Base-by-base conservation (phyloP, 2,113 vertebrate genomes). In the Embiotoca jacksoni region DNA sequence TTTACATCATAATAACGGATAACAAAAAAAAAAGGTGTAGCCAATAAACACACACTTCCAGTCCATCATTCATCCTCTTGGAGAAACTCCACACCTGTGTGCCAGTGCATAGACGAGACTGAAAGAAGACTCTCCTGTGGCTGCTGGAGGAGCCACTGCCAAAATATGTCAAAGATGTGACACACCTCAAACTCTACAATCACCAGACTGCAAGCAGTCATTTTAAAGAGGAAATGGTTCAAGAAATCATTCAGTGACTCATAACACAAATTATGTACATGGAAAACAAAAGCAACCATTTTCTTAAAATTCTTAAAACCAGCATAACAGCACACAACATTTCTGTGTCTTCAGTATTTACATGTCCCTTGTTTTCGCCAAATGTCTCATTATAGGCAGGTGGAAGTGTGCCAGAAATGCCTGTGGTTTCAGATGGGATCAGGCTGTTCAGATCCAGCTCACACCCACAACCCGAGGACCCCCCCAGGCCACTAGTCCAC, bases 101-200 rank as follows among this genome's bases (percentile, higher is more conserved):
- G 70, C 2, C 31, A 82, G 68, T 30, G 50, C 37, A 62, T 4
- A 35, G 8, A 49, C 65, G 78, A 89, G 76, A 80, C 83, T 77
- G 35, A 23, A 5, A 35, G 7, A 36, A 10, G 57, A 55, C 30
- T 68, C 32, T 59, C 2, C 16, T 35, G 44, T 16, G 15, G 47
- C 71, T 61, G 30, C 68, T 61, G 53, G 64, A 70, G 44, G 80
- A 64, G 75, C 37, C 23, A 23, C 23, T 56, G 30, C 44, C 49
- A 56, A 91, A 92, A 78, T 90, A 93, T 88, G 72, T 74, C 55
- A 78, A 57, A 36, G 84, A 91, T 80, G 84, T 68, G 85, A 89
- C 91, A 92, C 91, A 89, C 92, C 91, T 90, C 49, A 78, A 63
- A 61, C 56, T 71, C 58, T 3, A 16, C 41, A 39, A 71, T 64